Conservation (phyloP, 2,113 vertebrate species). For the Limanda limanda region DNA sequence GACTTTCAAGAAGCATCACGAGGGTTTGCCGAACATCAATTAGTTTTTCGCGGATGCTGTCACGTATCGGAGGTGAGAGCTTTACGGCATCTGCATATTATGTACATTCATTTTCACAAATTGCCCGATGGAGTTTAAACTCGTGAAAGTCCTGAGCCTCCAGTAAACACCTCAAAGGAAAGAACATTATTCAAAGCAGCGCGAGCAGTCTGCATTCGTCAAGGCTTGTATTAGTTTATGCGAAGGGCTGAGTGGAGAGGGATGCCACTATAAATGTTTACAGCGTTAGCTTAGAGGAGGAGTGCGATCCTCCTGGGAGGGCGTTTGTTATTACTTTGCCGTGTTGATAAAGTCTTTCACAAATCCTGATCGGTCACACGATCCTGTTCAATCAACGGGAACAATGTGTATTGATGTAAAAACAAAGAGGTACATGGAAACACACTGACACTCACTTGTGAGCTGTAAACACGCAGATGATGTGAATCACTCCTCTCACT, state of each 20-base stretch:
- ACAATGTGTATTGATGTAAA: conserved; percentile 1
- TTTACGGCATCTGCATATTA: neutral
- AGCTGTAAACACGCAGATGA: neutral
- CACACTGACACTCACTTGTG: conserved; percentile 2
- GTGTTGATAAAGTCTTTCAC: conserved; percentile 12
- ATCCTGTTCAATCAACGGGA: conserved; percentile 12
- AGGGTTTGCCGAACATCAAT: conserved; percentile 30
- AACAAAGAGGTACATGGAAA: conserved; percentile 3
- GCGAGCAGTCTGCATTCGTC: conserved; percentile 29
- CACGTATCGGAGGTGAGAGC: conserved; percentile 1
- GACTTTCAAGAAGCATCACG: conserved; percentile 7
- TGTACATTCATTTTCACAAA: conserved; percentile 23
- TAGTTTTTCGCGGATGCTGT: conserved; percentile 1
- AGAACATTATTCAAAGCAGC: conserved; percentile 43
- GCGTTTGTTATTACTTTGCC: conserved; percentile 22
- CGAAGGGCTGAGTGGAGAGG: conserved; percentile 7
- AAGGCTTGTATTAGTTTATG: conserved; percentile 45
- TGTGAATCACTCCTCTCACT: conserved; percentile 1
- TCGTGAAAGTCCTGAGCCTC: conserved; percentile 15
- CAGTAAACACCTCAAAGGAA: conserved; percentile 42
- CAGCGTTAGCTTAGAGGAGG: neutral
- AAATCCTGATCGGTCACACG: conserved; percentile 18
- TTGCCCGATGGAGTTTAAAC: conserved; percentile 21
- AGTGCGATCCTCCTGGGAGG: neutral
- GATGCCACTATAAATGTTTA: conserved; percentile 30